Percentiles rank a stretch among this genome's conserved stretches.
These are phyloP conservation scores for Charanyca ferruginea DNA, from an alignment of 2,888 invertebrate species.

Conservation along the genomic window DNA sequence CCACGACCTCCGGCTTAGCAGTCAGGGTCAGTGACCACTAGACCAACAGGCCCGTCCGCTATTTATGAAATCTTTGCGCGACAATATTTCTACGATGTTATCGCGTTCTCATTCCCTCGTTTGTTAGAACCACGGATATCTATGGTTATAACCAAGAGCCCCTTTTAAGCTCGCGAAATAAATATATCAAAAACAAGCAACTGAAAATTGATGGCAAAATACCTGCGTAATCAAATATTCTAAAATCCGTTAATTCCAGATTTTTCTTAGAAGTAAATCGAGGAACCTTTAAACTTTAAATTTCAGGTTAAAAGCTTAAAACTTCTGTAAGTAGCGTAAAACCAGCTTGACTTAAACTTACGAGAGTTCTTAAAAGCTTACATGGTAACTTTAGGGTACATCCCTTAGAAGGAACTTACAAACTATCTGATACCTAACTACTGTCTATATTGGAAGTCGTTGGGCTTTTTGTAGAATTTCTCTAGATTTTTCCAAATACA, in stretches of 20 bases:
- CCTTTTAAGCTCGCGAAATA: no score
- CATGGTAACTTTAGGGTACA: neutral
- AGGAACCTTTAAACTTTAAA: neutral
- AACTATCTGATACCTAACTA: neutral
- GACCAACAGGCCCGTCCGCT: no score
- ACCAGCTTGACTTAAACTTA: neutral
- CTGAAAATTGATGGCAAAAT: neutral
- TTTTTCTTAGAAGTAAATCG: neutral
- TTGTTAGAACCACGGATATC: no score
- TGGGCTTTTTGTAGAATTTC: neutral
- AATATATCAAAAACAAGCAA: neutral
- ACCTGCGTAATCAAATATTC: neutral
- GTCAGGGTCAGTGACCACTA: no score
- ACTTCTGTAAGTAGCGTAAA: slow-evolving; percentile 12
- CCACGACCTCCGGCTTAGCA: no score
- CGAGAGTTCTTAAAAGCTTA: slow-evolving; percentile 2
- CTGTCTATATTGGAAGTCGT: neutral
- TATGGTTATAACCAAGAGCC: no score
- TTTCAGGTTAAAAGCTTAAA: neutral
- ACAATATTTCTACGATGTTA: no score
- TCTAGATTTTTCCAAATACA: no score
- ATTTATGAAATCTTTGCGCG: no score
- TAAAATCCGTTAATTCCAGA: neutral
- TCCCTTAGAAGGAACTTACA: neutral
- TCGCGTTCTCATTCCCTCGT: no score